Evolutionary conservation across 2,888 invertebrate species (phyloP).

Genomic region (Andricus quercusramuli): DNA sequence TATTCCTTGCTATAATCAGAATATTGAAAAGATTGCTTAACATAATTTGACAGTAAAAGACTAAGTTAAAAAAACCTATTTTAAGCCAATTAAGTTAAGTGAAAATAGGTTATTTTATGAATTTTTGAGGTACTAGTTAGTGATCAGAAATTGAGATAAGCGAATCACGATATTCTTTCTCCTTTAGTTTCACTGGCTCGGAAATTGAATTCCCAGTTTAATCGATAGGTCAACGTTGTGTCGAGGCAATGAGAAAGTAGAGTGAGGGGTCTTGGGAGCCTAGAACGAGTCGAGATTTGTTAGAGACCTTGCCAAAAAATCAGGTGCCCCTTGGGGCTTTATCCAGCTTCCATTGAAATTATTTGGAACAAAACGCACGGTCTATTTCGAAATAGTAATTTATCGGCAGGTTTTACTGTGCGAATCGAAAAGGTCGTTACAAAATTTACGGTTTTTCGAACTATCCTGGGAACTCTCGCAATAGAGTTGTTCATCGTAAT

Average conservation of each 20-base stretch:
- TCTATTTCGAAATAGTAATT: slow-evolving; percentile 16
- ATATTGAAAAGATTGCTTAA: too few species aligned
- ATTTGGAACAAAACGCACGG: slow-evolving; percentile 14
- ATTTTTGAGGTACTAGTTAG: neutral
- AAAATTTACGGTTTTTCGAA: slow-evolving; percentile 11
- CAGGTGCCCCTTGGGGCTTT: slow-evolving; percentile 13
- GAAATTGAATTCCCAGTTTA: slow-evolving; percentile 22
- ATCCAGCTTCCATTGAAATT: slow-evolving; percentile 9
- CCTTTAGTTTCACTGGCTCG: neutral
- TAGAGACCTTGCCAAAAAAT: slow-evolving; percentile 24
- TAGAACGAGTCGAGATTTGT: neutral
- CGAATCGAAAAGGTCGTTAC: slow-evolving; percentile 7
- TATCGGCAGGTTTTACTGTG: neutral
- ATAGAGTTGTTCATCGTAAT: neutral
- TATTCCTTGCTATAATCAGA: too few species aligned
- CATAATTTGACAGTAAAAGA: too few species aligned
- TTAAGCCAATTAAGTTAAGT: neutral
- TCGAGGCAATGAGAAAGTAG: slow-evolving; percentile 23
- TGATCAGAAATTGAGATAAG: neutral
- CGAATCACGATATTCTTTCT: neutral
- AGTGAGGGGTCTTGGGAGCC: neutral
- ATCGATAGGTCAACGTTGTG: slow-evolving; percentile 30
- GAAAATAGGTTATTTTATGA: neutral
- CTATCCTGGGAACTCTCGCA: slow-evolving; percentile 8
- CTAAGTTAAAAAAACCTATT: too few species aligned